phyloP scores from a whole-genome alignment of 2,113 vertebrate genomes.

The Tonatia bakeri region DNA sequence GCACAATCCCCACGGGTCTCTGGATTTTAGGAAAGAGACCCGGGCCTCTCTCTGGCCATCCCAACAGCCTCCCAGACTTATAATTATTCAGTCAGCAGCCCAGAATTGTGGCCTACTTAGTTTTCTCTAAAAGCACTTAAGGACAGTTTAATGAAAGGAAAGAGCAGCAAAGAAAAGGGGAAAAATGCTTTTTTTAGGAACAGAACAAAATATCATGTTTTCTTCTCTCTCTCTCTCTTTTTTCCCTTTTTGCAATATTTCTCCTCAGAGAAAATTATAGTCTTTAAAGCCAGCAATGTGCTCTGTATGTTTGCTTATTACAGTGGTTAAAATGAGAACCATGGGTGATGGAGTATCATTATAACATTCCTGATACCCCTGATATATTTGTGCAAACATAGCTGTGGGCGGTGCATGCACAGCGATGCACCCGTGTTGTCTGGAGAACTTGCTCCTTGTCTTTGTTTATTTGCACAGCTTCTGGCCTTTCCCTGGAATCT shows the following conservation, averaged over 20 bases:
- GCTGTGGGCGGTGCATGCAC: constrained; percentile 52
- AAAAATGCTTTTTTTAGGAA: constrained; percentile 81
- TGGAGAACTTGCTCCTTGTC: constrained; percentile 47
- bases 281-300: constrained; percentile 79
- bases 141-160: constrained; percentile 82
- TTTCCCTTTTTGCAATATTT: constrained; percentile 77
- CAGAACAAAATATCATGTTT: constrained; percentile 78
- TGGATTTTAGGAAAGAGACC: constrained; percentile 69
- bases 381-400: constrained; percentile 77
- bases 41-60: constrained; percentile 69
- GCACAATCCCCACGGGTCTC: constrained; percentile 65
- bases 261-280: constrained; percentile 84
- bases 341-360: constrained; percentile 77
- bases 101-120: constrained; percentile 81
- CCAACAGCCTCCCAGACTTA: constrained; percentile 69
- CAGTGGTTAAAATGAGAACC: constrained; percentile 79
- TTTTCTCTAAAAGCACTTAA: constrained; percentile 82
- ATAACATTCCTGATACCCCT: constrained; percentile 79
- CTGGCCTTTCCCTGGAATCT: not conserved
- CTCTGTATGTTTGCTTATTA: constrained; percentile 83
- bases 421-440: constrained; percentile 49
- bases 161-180: constrained; percentile 71
- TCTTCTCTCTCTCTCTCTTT: constrained; percentile 58
- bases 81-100: constrained; percentile 81
- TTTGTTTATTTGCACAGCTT: constrained; percentile 52